A percentile compares a stretch with the other conserved stretches of the same genome.
Evolutionary conservation across 2,888 invertebrate genomes (phyloP).

Genomic region (Emesis furor): DNA sequence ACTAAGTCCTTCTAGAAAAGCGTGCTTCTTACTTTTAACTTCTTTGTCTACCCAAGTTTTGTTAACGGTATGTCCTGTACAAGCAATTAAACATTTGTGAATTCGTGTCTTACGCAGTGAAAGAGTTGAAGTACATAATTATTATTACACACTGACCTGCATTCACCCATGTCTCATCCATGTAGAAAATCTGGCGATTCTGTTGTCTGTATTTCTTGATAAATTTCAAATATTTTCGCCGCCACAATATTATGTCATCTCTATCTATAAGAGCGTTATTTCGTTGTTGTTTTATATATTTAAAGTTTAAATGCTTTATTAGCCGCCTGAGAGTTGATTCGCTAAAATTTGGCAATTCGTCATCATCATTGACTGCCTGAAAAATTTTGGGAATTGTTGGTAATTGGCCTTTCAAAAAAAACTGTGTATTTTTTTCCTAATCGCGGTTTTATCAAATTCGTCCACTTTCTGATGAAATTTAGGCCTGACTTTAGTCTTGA

Average conservation of each 20-base stretch:
- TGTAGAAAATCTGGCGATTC: conserved; percentile 28
- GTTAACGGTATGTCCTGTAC: not conserved
- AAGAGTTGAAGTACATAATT: no score
- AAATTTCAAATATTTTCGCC: conserved; percentile 22
- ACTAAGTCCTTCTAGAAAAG: conserved; percentile 15
- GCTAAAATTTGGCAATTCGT: conserved; percentile 38
- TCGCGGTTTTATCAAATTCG: conserved; percentile 33
- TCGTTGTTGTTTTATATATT: conserved; percentile 29
- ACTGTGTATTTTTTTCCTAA: conserved; percentile 27
- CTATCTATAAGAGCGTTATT: conserved; percentile 23
- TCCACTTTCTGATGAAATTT: conserved; percentile 32
- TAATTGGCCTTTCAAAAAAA: conserved; percentile 35
- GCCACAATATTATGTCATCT: conserved; percentile 23
- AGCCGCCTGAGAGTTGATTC: conserved; percentile 25
- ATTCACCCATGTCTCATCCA: conserved; percentile 34
- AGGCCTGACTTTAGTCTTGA: conserved; percentile 27
- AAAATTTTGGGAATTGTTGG: conserved; percentile 44
- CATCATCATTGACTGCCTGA: conserved; percentile 46
- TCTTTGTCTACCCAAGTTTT: not conserved
- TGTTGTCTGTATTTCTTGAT: conserved; percentile 22
- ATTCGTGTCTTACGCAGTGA: conserved; percentile 8
- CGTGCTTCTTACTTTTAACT: conserved; percentile 12
- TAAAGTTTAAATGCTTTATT: conserved; percentile 30
- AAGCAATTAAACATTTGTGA: conserved; percentile 3
- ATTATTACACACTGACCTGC: conserved; percentile 28